A percentile compares a stretch with the other conserved stretches of the same genome.
These are phyloP conservation scores for Allophyes oxyacanthae DNA, from an alignment of 2,888 invertebrate genomes.

Conservation along the genomic window DNA sequence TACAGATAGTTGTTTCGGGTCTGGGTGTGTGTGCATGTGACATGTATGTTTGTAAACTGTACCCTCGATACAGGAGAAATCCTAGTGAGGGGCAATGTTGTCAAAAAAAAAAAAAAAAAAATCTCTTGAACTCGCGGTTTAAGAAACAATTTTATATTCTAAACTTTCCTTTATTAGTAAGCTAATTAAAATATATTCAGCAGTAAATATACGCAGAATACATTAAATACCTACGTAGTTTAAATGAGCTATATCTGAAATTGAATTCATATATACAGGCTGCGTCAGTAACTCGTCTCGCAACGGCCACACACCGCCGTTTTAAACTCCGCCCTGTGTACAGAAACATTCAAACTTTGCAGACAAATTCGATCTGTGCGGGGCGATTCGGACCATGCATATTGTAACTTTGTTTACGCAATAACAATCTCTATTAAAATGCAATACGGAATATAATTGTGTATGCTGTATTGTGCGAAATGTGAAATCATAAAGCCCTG, in stretches of 20 bases:
- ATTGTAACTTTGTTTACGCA: conserved; percentile 57
- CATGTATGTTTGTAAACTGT: no score
- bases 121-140: no score
- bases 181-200: no score
- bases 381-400: conserved; percentile 76
- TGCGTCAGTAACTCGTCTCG: conserved; percentile 66
- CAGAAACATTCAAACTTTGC: conserved; percentile 88
- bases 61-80: no score
- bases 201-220: no score
- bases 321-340: conserved; percentile 74
- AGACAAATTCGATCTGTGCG: conserved; percentile 86
- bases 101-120: no score
- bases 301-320: conserved; percentile 67
- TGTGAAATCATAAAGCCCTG: conserved; percentile 59
- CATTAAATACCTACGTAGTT: conserved; percentile 2
- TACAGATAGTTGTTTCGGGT: no score
- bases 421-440: conserved; percentile 59
- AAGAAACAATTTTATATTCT: no score
- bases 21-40: no score
- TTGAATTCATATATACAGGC: conserved; percentile 44
- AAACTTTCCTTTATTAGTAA: no score
- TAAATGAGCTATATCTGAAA: conserved; percentile 25
- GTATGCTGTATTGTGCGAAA: conserved; percentile 27
- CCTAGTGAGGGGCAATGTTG: no score
- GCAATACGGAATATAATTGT: conserved; percentile 57